phyloP scores from a whole-genome alignment of 2,797 vertebrate genomes.

The Nothura maculosa region DNA sequence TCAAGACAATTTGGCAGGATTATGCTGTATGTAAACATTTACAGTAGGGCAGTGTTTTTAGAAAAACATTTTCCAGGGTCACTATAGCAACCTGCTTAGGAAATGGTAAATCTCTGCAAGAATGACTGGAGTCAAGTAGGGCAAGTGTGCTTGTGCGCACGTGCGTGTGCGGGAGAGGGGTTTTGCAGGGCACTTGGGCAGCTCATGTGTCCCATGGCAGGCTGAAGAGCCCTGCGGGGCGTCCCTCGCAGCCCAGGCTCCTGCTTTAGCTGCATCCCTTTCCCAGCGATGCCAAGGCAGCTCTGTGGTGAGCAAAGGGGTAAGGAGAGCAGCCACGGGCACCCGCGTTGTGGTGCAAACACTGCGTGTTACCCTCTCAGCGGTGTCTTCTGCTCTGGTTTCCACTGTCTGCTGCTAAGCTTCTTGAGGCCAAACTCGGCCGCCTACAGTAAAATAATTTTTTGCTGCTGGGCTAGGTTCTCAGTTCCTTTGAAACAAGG shows the following conservation, averaged over 20 bases:
- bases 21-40: constrained; percentile 69
- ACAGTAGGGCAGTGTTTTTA: constrained; percentile 56
- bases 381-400: background rate
- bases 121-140: background rate
- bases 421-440: background rate
- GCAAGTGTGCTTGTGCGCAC: background rate
- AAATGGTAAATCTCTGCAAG: constrained; percentile 43
- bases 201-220: fast-evolving
- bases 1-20: constrained; percentile 67
- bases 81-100: constrained; percentile 67
- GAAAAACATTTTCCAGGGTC: constrained; percentile 47
- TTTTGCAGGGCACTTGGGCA: background rate
- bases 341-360: fast-evolving
- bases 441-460: background rate
- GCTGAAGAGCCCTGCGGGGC: fast-evolving
- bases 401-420: background rate
- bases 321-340: background rate
- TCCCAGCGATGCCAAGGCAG: background rate
- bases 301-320: background rate
- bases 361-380: background rate
- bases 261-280: background rate
- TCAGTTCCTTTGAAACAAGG: background rate
- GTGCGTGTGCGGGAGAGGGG: background rate
- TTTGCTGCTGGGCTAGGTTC: background rate
- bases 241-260: background rate